These are phyloP conservation scores for Lordiphosa andalusiaca DNA, from an alignment of 2,888 invertebrate genomes.

Conservation along the genomic window DNA sequence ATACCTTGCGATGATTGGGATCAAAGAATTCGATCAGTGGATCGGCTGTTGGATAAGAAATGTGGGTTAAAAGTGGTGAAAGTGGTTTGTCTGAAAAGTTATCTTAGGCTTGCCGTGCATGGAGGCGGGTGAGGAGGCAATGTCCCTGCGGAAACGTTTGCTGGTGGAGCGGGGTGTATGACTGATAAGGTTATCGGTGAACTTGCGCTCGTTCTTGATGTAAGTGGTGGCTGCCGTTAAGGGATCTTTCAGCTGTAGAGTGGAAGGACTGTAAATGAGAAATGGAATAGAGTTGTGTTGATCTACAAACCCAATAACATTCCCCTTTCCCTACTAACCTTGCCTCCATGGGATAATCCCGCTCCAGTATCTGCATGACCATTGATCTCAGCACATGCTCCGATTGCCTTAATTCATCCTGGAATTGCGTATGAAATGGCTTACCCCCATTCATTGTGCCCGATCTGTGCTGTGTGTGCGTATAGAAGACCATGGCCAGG, in stretches of 20 bases:
- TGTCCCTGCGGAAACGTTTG: constrained; percentile 73
- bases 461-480: constrained; percentile 44
- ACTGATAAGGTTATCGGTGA: constrained; percentile 45
- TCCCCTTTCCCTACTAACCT: too few species aligned
- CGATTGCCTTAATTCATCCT: constrained; percentile 65
- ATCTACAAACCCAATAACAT: too few species aligned
- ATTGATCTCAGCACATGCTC: constrained; percentile 66
- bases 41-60: constrained; percentile 66
- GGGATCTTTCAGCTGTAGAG: constrained; percentile 12
- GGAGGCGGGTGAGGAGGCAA: constrained; percentile 74
- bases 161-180: constrained; percentile 13
- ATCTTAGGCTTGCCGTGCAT: constrained; percentile 75
- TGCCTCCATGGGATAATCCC: constrained; percentile 33
- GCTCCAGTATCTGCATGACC: constrained; percentile 57
- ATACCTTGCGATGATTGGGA: constrained; percentile 84
- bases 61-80: too few species aligned
- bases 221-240: constrained; percentile 11
- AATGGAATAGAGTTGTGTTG: neutral
- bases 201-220: constrained; percentile 68
- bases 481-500: constrained; percentile 74
- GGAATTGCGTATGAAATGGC: constrained; percentile 63
- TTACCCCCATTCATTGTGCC: constrained; percentile 12
- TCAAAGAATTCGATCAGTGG: constrained; percentile 89
- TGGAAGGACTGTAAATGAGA: constrained; percentile 11
- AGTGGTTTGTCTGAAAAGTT: too few species aligned